Conservation (phyloP, 1,140 invertebrate species). For the Drosophila rufa region DNA sequence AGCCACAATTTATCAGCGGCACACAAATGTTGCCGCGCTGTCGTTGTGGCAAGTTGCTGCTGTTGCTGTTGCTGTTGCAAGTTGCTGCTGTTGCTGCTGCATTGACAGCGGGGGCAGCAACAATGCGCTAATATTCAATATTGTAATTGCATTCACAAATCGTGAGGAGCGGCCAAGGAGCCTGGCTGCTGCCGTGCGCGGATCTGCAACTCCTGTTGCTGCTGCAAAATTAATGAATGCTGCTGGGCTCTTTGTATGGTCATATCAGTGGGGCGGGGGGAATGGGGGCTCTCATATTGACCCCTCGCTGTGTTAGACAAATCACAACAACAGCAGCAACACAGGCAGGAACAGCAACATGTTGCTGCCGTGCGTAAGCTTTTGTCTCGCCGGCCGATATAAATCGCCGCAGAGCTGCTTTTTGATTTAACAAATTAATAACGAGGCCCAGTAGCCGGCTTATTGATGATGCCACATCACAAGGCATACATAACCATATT, state of each 20-base stretch:
- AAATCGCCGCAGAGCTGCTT: constrained; percentile 69
- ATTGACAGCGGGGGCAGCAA: constrained; percentile 78
- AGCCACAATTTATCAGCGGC: constrained; percentile 73
- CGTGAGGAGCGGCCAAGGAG: constrained; percentile 49
- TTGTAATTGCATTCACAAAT: constrained; percentile 84
- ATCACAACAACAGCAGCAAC: constrained; percentile 73
- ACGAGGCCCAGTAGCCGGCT: constrained; percentile 68
- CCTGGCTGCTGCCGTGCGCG: constrained; percentile 29
- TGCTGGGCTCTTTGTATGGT: constrained; percentile 64
- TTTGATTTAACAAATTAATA: constrained; percentile 85
- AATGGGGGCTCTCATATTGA: constrained; percentile 55
- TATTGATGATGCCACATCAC: constrained; percentile 79
- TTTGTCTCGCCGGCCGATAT: constrained; percentile 70
- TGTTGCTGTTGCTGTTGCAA: constrained; percentile 25
- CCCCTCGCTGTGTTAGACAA: constrained; percentile 84
- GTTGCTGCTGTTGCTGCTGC: constrained; percentile 44
- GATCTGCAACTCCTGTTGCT: constrained; percentile 36
- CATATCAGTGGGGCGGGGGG: constrained; percentile 24
- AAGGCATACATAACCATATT: constrained; percentile 15
- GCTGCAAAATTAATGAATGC: constrained; percentile 79
- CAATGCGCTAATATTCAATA: constrained; percentile 84
- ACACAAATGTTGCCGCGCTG: constrained; percentile 55
- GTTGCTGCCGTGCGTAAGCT: constrained; percentile 72
- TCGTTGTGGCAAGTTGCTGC: constrained; percentile 41
- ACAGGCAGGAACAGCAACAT: constrained; percentile 46